These are phyloP conservation scores for Syncerus caffer DNA, from an alignment of 2,797 vertebrate species.

Conservation along the genomic window DNA sequence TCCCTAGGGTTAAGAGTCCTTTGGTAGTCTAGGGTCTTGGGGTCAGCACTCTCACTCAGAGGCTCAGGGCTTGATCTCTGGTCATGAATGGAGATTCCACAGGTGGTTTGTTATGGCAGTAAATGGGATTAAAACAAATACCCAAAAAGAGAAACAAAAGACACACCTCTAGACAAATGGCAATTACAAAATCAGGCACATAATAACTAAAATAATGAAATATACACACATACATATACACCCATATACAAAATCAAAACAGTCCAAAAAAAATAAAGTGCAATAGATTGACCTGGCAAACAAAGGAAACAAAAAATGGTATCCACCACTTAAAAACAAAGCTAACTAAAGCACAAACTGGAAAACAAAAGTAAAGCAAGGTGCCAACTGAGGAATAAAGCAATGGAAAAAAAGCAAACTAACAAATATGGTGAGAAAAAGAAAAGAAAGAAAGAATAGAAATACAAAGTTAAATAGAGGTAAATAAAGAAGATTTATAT, in stretches of 20 bases:
- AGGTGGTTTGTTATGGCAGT: not conserved
- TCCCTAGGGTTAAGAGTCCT: not conserved
- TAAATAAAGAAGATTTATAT: not conserved
- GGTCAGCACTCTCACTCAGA: not conserved
- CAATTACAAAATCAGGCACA: not conserved
- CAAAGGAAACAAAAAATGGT: not conserved
- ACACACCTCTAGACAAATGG: not conserved
- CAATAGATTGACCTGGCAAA: not conserved
- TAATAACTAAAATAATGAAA: not conserved
- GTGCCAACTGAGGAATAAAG: not conserved
- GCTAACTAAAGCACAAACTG: not conserved
- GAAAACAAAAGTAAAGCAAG: not conserved
- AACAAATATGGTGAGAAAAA: not conserved
- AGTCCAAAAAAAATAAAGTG: not conserved
- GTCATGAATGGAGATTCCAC: not conserved
- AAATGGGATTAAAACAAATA: not conserved
- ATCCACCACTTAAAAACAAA: not conserved
- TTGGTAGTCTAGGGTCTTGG: not conserved
- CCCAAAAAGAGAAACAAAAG: not conserved
- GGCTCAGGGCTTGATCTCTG: not conserved
- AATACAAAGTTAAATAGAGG: not conserved
- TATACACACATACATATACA: not conserved
- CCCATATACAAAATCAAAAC: not conserved
- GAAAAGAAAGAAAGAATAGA: not conserved
- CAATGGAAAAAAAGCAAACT: not conserved